Evolutionary conservation across 92 coral and sea anemone genomes (phyloP).

Genomic region (Palythoa grandis): DNA sequence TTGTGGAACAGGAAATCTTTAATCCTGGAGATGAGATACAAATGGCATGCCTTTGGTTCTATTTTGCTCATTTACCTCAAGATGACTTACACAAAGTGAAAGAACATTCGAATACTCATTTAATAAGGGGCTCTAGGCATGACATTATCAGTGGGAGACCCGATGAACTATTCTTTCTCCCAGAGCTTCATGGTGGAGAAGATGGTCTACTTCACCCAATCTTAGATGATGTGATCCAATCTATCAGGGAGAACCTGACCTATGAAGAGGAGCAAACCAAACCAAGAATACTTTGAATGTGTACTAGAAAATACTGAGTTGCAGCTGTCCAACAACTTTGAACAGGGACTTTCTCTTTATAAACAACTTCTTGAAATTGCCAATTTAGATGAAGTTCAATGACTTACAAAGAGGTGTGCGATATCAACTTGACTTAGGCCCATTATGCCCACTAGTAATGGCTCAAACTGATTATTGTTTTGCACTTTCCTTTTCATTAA

Average conservation of each 20-base stretch:
- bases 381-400: constrained; percentile 42
- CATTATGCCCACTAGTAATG: constrained; percentile 29
- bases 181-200: constrained; percentile 70
- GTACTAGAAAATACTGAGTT: constrained; percentile 50
- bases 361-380: constrained; percentile 56
- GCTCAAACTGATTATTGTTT: constrained; percentile 39
- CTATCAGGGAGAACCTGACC: constrained; percentile 68
- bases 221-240: constrained; percentile 55
- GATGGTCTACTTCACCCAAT: constrained; percentile 60
- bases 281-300: constrained; percentile 69
- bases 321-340: constrained; percentile 53
- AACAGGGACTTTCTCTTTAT: constrained; percentile 57
- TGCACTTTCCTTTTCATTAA: constrained; percentile 25
- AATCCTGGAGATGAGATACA: constrained; percentile 57
- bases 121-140: constrained; percentile 59
- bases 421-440: constrained; percentile 29
- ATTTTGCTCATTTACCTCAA: constrained; percentile 58
- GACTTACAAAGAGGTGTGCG: constrained; percentile 39
- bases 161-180: constrained; percentile 66
- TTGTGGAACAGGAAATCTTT: constrained; percentile 51
- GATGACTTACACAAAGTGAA: constrained; percentile 59
- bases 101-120: constrained; percentile 78
- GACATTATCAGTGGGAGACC: constrained; percentile 75
- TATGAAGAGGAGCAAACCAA: constrained; percentile 61
- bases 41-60: constrained; percentile 65